Evolutionary conservation across 2,888 invertebrate species (phyloP).

Genomic region (Aphrophora alni): DNA sequence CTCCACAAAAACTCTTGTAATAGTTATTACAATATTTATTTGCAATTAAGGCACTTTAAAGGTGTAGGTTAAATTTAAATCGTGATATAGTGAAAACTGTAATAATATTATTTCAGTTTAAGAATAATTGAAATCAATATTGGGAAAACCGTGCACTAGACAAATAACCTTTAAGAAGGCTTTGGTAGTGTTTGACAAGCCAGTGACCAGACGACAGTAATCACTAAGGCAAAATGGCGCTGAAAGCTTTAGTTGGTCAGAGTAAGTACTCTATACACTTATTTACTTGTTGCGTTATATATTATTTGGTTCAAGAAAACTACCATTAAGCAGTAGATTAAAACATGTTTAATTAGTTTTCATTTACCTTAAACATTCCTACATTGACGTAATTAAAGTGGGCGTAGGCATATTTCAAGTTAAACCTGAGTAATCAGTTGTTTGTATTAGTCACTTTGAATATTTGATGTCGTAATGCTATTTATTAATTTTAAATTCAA

Average conservation of each 20-base stretch:
- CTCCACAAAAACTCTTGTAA: too few species aligned
- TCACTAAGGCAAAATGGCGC: slow-evolving; percentile 72
- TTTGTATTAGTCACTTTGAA: background rate
- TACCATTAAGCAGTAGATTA: too few species aligned
- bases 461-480: background rate
- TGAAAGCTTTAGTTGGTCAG: slow-evolving; percentile 85
- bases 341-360: background rate
- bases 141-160: too few species aligned
- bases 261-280: slow-evolving; percentile 68
- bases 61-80: too few species aligned
- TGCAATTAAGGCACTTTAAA: too few species aligned
- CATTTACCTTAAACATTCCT: background rate
- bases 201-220: slow-evolving; percentile 16
- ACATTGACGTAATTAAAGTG: background rate
- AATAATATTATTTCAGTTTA: too few species aligned
- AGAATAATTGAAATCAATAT: too few species aligned
- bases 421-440: background rate
- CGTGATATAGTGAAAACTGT: too few species aligned
- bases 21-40: too few species aligned
- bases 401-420: background rate
- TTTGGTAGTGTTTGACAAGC: slow-evolving; percentile 15
- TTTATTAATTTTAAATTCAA: background rate
- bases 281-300: slow-evolving; percentile 23
- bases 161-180: slow-evolving; percentile 17
- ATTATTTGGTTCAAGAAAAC: background rate